A percentile compares a stretch with the other conserved stretches of the same genome.
Conservation (phyloP, 2,888 invertebrate genomes). For the Deilephila porcellus region DNA sequence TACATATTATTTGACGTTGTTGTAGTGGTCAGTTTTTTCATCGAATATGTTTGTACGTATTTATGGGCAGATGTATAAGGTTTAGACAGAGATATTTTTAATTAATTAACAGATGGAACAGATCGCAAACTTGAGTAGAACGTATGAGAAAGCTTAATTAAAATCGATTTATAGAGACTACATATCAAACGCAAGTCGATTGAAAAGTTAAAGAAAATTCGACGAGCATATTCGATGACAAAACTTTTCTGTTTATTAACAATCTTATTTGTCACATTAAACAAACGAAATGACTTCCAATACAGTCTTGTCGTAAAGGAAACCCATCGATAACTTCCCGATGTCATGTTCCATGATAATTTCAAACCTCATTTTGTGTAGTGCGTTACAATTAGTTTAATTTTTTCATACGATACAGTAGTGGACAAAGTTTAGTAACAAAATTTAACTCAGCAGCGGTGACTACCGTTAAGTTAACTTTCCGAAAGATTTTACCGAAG, state of each 20-base stretch:
- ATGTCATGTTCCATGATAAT: conserved; percentile 61
- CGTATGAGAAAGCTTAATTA: too few relatives aligned
- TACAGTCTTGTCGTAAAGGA: conserved; percentile 52
- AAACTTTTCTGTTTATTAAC: background rate
- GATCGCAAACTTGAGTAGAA: background rate
- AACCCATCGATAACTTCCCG: conserved; percentile 62
- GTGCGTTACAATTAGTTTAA: conserved; percentile 32
- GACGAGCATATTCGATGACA: conserved; percentile 11
- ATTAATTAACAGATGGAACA: background rate
- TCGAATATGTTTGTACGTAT: conserved; percentile 3
- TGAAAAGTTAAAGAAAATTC: background rate
- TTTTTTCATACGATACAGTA: conserved; percentile 11
- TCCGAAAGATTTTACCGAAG: conserved; percentile 22
- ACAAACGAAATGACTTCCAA: conserved; percentile 57
- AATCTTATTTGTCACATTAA: conserved; percentile 20
- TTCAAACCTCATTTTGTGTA: conserved; percentile 72
- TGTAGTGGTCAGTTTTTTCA: background rate
- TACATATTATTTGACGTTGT: background rate
- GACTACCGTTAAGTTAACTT: background rate
- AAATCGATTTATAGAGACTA: background rate
- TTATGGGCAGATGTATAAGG: background rate
- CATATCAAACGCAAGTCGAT: background rate
- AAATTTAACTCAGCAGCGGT: background rate
- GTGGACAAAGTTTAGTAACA: conserved; percentile 4
- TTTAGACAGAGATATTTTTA: background rate